Evolutionary conservation across 2,113 vertebrate genomes (phyloP).

Genomic region (Antennarius striatus): DNA sequence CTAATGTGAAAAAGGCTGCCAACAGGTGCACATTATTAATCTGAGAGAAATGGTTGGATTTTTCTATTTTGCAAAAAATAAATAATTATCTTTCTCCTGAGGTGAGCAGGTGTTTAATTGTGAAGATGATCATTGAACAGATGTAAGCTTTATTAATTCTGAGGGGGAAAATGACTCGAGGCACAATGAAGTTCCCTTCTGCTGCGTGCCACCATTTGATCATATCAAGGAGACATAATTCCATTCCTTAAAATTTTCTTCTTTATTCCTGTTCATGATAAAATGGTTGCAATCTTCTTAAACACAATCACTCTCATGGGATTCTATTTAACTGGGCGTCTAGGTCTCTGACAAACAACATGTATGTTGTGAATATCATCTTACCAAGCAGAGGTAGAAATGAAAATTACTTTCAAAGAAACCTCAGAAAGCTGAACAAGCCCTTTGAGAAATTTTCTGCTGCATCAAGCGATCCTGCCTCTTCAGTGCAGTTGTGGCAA

Average conservation of each 20-base stretch:
- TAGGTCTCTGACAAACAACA: conserved; percentile 10
- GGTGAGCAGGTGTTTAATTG: background rate
- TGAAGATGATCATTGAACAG: conserved; percentile 4
- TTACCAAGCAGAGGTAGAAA: background rate
- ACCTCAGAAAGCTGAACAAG: conserved; percentile 8
- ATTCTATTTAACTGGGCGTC: conserved; percentile 22
- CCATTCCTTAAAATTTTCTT: conserved; percentile 7
- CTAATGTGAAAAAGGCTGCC: conserved; percentile 1
- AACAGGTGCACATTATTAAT: background rate
- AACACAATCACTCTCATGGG: conserved; percentile 21
- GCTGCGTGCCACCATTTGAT: conserved; percentile 14
- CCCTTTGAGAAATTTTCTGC: conserved; percentile 11
- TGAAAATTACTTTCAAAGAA: conserved; percentile 2
- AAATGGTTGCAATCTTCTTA: conserved; percentile 1
- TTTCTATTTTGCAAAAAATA: background rate
- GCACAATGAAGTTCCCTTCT: background rate
- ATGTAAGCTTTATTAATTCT: conserved; percentile 3
- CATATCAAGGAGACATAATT: conserved; percentile 6
- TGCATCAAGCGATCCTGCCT: background rate
- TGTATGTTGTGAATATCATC: conserved; percentile 11
- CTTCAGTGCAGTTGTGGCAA: background rate
- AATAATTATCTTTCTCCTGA: background rate
- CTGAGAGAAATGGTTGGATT: background rate
- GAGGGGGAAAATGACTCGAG: conserved; percentile 8
- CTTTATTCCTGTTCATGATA: background rate